A percentile compares a stretch with the other conserved stretches of the same genome.
These are phyloP conservation scores for Galeruca laticollis DNA, from an alignment of 2,888 invertebrate genomes.

Conservation along the genomic window DNA sequence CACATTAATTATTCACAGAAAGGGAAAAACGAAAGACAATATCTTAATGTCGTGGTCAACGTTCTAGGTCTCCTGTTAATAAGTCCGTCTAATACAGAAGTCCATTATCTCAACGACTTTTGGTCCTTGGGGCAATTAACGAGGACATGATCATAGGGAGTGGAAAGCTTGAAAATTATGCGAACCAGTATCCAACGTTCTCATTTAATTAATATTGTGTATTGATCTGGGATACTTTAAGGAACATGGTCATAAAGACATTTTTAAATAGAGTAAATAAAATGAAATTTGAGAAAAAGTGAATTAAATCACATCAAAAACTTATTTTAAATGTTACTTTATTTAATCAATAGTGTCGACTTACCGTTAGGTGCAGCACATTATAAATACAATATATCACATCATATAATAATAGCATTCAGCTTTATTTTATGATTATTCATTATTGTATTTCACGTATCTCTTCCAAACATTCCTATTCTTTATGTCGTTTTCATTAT, in stretches of 20 bases:
- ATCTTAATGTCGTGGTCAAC: constrained; percentile 59
- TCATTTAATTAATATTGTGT: constrained; percentile 24
- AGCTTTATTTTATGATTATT: too few species aligned
- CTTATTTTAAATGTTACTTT: too few species aligned
- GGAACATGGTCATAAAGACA: not conserved
- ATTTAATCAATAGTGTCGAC: too few species aligned
- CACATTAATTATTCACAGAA: constrained; percentile 59
- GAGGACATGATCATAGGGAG: constrained; percentile 28
- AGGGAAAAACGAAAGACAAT: constrained; percentile 58
- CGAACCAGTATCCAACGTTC: not conserved
- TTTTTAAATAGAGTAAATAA: too few species aligned
- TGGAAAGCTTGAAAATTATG: constrained; percentile 22
- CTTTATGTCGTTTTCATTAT: too few species aligned
- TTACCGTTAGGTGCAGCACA: too few species aligned
- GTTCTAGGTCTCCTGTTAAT: constrained; percentile 36
- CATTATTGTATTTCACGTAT: too few species aligned
- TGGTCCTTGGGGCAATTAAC: constrained; percentile 59
- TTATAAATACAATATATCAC: too few species aligned
- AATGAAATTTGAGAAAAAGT: too few species aligned
- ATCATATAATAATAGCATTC: too few species aligned
- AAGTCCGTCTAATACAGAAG: constrained; percentile 43
- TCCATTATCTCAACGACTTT: constrained; percentile 60
- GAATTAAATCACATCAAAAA: too few species aligned
- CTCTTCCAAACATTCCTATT: too few species aligned
- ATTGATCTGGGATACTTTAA: constrained; percentile 16